phyloP scores from a whole-genome alignment of 1,140 invertebrate genomes.

The Drosophila fuyamai region DNA sequence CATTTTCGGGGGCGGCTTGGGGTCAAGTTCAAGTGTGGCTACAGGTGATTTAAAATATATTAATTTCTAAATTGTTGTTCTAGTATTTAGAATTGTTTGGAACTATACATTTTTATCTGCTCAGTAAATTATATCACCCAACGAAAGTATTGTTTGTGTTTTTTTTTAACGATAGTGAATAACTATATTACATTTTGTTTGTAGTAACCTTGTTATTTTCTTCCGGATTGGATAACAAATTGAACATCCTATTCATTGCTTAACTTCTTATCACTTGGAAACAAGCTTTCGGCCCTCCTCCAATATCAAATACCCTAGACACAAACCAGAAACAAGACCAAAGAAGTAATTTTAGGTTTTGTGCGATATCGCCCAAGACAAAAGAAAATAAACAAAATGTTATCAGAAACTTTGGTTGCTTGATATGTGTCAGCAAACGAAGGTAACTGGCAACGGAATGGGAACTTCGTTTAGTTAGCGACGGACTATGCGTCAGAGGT shows the following conservation, averaged over 20 bases:
- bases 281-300: slow-evolving; percentile 20
- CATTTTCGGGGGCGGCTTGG: no score
- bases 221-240: slow-evolving; percentile 23
- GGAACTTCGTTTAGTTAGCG: slow-evolving; percentile 59
- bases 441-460: slow-evolving; percentile 23
- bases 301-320: slow-evolving; percentile 43
- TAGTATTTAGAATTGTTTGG: no score
- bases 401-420: slow-evolving; percentile 54
- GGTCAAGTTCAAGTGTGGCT: slow-evolving; percentile 41
- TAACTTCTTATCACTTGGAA: slow-evolving; percentile 9
- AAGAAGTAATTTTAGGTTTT: slow-evolving; percentile 34
- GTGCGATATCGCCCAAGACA: slow-evolving; percentile 31
- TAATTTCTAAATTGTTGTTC: no score
- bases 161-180: no score
- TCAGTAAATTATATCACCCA: no score
- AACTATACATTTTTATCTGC: no score
- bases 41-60: no score
- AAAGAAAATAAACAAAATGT: slow-evolving; percentile 59
- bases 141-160: no score
- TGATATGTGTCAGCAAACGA: slow-evolving; percentile 37
- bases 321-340: slow-evolving; percentile 37
- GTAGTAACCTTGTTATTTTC: background rate
- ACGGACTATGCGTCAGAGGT: slow-evolving; percentile 62
- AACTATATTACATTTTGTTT: background rate
- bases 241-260: background rate